Evolutionary conservation across 2,797 vertebrate species (phyloP), one percentile per base, ranked within the genome.

Genomic region (Prunella strophiata): DNA sequence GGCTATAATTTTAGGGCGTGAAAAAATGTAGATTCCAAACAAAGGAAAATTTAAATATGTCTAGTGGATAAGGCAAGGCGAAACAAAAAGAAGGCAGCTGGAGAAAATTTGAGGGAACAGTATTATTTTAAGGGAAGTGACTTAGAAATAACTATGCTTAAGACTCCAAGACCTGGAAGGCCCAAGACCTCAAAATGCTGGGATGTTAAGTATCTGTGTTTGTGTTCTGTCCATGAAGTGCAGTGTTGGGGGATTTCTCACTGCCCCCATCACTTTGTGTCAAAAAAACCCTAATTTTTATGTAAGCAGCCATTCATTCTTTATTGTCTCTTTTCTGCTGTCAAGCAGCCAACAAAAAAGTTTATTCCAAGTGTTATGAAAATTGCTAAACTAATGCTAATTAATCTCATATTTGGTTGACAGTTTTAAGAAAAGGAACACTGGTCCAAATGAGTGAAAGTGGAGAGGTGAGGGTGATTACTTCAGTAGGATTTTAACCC

Each of bases 1-100:
- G 87, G 94, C 96, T 98, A 42, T 98, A 97, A 97, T 98, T 98
- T 97, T 94, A 96, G 94, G 97, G 96, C 1, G 91, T 96, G 94
- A 94, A 97, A 97, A 96, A 97, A 97, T 96, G 96, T 95, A 96
- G 97, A 96, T 95, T 96, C 94, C 96, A 97, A 97, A 97, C 95
- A 98, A 98, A 97, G 81, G 94, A 88, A 97, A 96, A 89, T 94
- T 97, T 97, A 85, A 98, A 96, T 94, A 88, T 93, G 91, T 96
- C 96, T 97, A 91, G 82, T 76, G 92, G 83, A 89, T 80, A 91
- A 96, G 88, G 94, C 91, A 96, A 95, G 45, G 85, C 1, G 42
- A 97, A 96, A 95, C 82, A 96, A 93, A 92, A 95, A 94, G 89
- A 78, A 93, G 65, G 74, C 93, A 92, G 91, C 80, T 96, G 94